Conservation (phyloP, 2,113 vertebrate genomes). For the Furnarius figulus region DNA sequence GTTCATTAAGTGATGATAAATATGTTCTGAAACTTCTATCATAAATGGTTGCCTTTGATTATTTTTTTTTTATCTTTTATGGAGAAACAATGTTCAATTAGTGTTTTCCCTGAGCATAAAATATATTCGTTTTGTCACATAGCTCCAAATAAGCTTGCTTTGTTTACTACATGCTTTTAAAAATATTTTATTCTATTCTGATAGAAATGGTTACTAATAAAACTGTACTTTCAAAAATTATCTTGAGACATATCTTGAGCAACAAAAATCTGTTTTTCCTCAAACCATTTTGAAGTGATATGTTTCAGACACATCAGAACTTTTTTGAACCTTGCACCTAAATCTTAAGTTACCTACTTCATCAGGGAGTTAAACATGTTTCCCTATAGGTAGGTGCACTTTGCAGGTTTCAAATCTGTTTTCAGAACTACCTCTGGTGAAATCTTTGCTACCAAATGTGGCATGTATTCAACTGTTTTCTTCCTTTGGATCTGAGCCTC, state of each 20-base stretch:
- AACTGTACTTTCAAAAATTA: background rate
- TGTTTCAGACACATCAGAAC: background rate
- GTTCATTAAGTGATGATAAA: background rate
- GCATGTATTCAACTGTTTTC: background rate
- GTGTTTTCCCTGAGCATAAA: background rate
- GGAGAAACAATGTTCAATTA: background rate
- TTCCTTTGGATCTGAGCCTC: background rate
- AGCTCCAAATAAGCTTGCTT: background rate
- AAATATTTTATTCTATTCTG: background rate
- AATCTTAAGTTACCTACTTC: background rate
- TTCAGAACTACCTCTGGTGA: background rate
- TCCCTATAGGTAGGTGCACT: background rate
- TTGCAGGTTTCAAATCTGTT: background rate
- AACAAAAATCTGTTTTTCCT: background rate
- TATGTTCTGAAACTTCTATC: background rate
- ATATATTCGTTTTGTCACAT: background rate
- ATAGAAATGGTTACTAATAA: background rate
- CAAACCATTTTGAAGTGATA: background rate
- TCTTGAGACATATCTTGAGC: background rate
- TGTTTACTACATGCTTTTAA: background rate
- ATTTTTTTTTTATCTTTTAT: background rate
- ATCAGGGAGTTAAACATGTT: background rate
- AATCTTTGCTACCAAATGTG: background rate
- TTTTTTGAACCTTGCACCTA: background rate
- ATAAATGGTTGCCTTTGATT: background rate